Conservation (phyloP, 2,888 invertebrate genomes). For the Scelioninae gen. 2 region DNA sequence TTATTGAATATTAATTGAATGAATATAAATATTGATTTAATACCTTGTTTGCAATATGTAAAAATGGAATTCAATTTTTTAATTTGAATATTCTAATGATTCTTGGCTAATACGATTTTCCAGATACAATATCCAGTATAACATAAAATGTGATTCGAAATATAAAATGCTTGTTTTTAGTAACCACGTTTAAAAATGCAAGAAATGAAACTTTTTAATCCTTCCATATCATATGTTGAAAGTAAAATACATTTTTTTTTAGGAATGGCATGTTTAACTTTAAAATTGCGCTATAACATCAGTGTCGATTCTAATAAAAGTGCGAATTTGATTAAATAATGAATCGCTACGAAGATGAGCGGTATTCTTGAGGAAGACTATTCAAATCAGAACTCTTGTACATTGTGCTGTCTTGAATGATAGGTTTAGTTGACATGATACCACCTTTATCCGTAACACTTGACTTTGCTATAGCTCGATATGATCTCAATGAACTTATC, state of each 20-base stretch:
- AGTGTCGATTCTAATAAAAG: slow-evolving; percentile 15
- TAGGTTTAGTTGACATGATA: slow-evolving; percentile 52
- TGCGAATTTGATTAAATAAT: slow-evolving; percentile 44
- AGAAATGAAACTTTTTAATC: too few relatives aligned
- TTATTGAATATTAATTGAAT: too few relatives aligned
- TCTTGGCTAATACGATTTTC: too few relatives aligned
- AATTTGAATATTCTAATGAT: too few relatives aligned
- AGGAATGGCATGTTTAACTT: slow-evolving; percentile 4
- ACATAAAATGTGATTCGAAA: background rate
- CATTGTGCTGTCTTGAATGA: slow-evolving; percentile 54
- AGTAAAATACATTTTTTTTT: background rate
- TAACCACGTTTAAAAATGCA: too few relatives aligned
- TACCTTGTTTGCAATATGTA: too few relatives aligned
- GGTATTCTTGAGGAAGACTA: slow-evolving; percentile 70
- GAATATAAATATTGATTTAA: too few relatives aligned
- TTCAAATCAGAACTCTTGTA: slow-evolving; percentile 65
- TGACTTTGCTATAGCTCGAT: slow-evolving; percentile 65
- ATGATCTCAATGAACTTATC: slow-evolving; percentile 67
- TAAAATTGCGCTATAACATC: slow-evolving; percentile 24
- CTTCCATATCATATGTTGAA: background rate
- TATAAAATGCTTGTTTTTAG: too few relatives aligned
- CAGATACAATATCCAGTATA: background rate
- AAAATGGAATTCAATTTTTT: too few relatives aligned
- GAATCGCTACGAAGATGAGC: slow-evolving; percentile 67
- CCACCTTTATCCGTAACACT: slow-evolving; percentile 66